A percentile compares a stretch with the other conserved stretches of the same genome.
Evolutionary conservation across 2,113 vertebrate genomes (phyloP).

Genomic region (Pleuronectes platessa): DNA sequence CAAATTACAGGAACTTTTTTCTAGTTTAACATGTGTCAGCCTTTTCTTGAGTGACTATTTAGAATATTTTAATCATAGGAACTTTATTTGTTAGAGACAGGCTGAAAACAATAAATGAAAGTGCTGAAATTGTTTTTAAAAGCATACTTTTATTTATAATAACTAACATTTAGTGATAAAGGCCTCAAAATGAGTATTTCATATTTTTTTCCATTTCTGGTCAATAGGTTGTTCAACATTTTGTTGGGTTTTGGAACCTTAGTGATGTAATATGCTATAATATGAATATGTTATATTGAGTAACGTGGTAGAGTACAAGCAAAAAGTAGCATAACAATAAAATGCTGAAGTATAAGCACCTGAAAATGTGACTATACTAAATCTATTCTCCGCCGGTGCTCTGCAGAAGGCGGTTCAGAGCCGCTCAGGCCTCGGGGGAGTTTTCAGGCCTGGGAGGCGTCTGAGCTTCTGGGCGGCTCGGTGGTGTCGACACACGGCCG

Average conservation of each 20-base stretch:
- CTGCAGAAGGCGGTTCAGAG: constrained; percentile 10
- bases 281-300: not conserved
- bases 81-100: no score
- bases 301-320: not conserved
- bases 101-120: no score
- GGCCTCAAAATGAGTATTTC: no score
- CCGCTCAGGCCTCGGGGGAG: constrained; percentile 14
- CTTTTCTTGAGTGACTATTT: no score
- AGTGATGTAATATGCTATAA: not conserved
- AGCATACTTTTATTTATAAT: no score
- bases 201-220: no score
- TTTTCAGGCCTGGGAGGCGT: not conserved
- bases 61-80: no score
- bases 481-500: constrained; percentile 12
- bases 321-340: not conserved
- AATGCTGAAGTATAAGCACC: not conserved
- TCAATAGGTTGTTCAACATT: not conserved
- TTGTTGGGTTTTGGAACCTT: not conserved
- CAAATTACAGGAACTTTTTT: no score
- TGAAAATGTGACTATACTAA: not conserved
- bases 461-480: not conserved
- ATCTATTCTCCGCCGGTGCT: not conserved
- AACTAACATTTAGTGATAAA: no score
- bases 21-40: no score
- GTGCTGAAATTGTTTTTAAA: no score